Conservation (phyloP, 2,113 vertebrate genomes). For the Notarius lentiginosus region DNA sequence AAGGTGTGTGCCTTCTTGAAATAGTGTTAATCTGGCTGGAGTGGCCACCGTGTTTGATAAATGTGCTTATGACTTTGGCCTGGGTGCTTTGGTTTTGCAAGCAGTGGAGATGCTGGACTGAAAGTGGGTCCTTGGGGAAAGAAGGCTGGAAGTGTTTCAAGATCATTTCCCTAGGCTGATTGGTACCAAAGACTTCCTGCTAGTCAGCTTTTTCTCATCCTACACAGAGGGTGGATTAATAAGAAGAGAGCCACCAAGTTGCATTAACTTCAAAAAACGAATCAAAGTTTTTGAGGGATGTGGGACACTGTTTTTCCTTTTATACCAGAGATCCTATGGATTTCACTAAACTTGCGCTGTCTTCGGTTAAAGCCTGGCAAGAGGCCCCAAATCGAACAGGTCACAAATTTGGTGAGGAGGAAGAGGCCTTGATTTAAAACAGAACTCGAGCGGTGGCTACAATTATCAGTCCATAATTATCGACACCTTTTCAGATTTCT, state of each 20-base stretch:
- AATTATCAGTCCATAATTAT: too few relatives aligned
- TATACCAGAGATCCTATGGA: background rate
- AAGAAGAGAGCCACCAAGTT: background rate
- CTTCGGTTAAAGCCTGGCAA: background rate
- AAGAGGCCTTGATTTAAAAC: background rate
- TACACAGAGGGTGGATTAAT: background rate
- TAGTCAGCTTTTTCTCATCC: background rate
- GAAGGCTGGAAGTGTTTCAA: background rate
- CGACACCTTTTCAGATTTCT: too few relatives aligned
- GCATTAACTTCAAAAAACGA: background rate
- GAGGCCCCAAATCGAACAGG: background rate
- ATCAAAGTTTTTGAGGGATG: background rate
- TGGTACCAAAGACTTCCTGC: background rate
- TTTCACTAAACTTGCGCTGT: background rate
- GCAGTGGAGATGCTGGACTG: background rate
- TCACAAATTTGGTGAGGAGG: background rate
- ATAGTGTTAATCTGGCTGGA: background rate
- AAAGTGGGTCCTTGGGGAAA: background rate
- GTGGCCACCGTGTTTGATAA: background rate
- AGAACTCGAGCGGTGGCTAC: background rate
- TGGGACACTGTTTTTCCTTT: background rate
- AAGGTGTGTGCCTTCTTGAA: background rate
- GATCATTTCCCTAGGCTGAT: background rate
- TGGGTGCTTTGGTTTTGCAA: background rate
- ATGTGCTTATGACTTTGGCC: background rate